Conservation (phyloP, 2,113 vertebrate species). For the Leucosticte australis region DNA sequence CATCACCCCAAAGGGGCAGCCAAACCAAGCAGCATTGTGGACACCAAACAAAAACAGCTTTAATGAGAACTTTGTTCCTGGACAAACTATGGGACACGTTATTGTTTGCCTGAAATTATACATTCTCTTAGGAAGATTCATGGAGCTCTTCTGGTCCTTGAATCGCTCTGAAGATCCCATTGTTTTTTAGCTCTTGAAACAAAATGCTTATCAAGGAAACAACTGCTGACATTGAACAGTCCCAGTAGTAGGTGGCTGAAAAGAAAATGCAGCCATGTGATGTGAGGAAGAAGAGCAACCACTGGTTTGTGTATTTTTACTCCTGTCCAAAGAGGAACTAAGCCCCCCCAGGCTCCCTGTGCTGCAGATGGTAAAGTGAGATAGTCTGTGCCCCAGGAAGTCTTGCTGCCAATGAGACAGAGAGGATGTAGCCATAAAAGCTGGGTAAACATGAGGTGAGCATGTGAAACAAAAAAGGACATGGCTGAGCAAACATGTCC, state of each 20-base stretch:
- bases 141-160: neutral
- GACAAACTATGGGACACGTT: neutral
- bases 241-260: neutral
- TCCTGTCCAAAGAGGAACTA: constrained; percentile 23
- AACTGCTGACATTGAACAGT: neutral
- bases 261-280: constrained; percentile 6
- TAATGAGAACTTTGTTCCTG: constrained; percentile 37
- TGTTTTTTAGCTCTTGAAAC: constrained; percentile 23
- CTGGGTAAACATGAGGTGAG: constrained; percentile 24
- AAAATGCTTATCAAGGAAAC: constrained; percentile 39
- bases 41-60: constrained; percentile 49
- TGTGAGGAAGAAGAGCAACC: constrained; percentile 7
- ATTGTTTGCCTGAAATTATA: constrained; percentile 26
- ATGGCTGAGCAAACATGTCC: neutral
- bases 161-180: constrained; percentile 21
- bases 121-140: constrained; percentile 11
- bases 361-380: constrained; percentile 22
- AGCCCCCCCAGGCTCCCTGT: neutral
- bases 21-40: constrained; percentile 52
- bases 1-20: constrained; percentile 42
- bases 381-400: constrained; percentile 27
- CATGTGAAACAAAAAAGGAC: neutral
- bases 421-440: constrained; percentile 49
- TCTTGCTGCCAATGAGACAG: neutral
- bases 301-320: constrained; percentile 41